These are phyloP conservation scores for Zeugodacus cucurbitae DNA, from an alignment of 1,140 invertebrate species.

Conservation along the genomic window DNA sequence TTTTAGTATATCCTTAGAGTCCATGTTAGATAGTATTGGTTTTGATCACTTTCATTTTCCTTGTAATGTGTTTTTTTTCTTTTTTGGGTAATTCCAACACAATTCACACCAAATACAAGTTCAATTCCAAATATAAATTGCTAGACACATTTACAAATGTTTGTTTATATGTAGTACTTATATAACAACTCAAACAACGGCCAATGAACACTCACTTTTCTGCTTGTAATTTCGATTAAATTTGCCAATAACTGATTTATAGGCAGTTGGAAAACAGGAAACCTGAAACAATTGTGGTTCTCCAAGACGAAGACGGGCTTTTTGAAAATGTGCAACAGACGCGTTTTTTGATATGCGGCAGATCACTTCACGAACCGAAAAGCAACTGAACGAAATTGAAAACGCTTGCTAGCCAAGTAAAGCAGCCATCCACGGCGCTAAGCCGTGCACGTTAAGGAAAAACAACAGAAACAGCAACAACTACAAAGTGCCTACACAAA, in stretches of 20 bases:
- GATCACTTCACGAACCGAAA: slow-evolving; percentile 64
- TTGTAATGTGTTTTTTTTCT: not conserved
- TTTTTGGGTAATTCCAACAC: not conserved
- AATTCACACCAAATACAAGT: not conserved
- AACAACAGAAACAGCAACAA: slow-evolving; percentile 33
- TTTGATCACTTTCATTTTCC: not conserved
- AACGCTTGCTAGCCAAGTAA: slow-evolving; percentile 64
- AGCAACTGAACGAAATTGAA: slow-evolving; percentile 65
- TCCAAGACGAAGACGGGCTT: not conserved
- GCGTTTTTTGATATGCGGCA: slow-evolving; percentile 52
- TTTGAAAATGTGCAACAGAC: slow-evolving; percentile 8
- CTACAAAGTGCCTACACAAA: not conserved
- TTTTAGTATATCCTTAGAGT: too few relatives aligned
- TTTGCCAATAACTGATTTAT: not conserved
- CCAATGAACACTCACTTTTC: not conserved
- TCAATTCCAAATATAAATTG: not conserved
- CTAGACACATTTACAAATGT: not conserved
- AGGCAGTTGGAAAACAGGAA: not conserved
- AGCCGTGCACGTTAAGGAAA: slow-evolving; percentile 13
- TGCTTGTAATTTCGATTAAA: not conserved
- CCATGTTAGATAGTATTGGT: too few relatives aligned
- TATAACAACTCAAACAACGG: not conserved
- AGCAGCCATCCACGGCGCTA: slow-evolving; percentile 54
- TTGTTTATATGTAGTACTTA: not conserved
- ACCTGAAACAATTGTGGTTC: not conserved